Evolutionary conservation across 2,113 vertebrate genomes (phyloP), one percentile per base, ranked within the genome.

Genomic region (Paralichthys olivaceus): DNA sequence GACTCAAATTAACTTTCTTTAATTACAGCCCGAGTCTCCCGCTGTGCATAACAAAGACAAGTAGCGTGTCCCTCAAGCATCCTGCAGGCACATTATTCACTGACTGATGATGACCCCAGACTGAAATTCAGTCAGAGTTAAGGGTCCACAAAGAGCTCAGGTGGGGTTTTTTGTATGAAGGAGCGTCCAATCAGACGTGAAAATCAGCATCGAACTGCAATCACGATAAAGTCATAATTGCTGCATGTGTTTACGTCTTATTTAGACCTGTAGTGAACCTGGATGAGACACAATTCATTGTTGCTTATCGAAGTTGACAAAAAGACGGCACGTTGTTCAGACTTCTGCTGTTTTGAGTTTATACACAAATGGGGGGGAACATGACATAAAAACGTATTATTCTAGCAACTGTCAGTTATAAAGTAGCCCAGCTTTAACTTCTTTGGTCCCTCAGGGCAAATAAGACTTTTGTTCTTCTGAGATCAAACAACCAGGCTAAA

Each of bases 1-100:
- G 75, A 85, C 78, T 82, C 72, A 85, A 81, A 88, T 91, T 79
- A 85, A 85, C 78, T 85, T 77, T 84, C 57, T 73, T 89, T 86
- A 89, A 86, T 90, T 85, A 81, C 79, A 85, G 69, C 47, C 72
- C 56, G 1, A 37, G 72, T 51, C 37, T 54, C 72, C 77, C 51
- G 64, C 66, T 70, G 79, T 58, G 71, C 59, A 69, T 32, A 71
- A 80, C 69, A 78, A 85, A 84, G 72, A 79, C 47, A 62, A 67
- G 80, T 65, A 25, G 59, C 56, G 66, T 65, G 72, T 62, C 73
- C 81, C 34, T 28, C 34, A 25, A 83, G 75, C 61, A 60, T 66
- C 66, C 47, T 32, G 49, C 61, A 1, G 0, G 26, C 13, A 3
- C 57, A 77, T 79, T 57, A 74, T 57, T 87, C 68, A 78, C 40